These are phyloP conservation scores for Equus przewalskii DNA, from an alignment of 2,113 vertebrate species.

Conservation along the genomic window DNA sequence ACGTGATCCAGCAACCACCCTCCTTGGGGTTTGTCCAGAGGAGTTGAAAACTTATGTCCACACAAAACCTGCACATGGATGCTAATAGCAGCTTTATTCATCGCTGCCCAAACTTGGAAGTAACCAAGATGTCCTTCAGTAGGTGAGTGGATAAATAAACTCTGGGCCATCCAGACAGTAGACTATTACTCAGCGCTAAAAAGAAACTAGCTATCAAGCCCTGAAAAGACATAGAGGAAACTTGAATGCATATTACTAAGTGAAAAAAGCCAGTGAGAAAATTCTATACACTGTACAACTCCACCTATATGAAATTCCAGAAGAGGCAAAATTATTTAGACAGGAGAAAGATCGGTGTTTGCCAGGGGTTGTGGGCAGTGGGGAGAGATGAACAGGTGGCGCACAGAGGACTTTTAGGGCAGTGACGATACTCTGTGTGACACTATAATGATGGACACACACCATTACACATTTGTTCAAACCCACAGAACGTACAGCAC, in stretches of 20 bases:
- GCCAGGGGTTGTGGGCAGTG: too few species aligned
- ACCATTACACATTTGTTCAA: not conserved
- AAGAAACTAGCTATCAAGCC: not conserved
- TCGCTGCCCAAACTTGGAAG: not conserved
- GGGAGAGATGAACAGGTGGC: not conserved
- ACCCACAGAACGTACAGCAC: not conserved
- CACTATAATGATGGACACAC: not conserved
- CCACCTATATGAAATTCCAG: not conserved
- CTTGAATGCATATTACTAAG: not conserved
- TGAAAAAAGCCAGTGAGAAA: not conserved
- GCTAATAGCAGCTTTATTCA: not conserved
- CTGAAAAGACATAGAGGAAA: not conserved
- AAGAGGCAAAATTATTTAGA: not conserved
- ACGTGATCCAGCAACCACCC: not conserved
- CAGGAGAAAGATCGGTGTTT: not conserved
- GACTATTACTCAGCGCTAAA: not conserved
- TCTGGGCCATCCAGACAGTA: not conserved
- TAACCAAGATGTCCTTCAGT: not conserved
- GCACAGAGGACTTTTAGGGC: not conserved
- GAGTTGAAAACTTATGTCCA: not conserved
- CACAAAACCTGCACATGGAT: not conserved
- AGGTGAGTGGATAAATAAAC: not conserved
- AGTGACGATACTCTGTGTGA: not conserved
- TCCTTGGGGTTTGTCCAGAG: not conserved
- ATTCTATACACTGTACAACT: not conserved